Evolutionary conservation across 1,140 invertebrate species (phyloP).

Genomic region (Hylyphantes graminicola): DNA sequence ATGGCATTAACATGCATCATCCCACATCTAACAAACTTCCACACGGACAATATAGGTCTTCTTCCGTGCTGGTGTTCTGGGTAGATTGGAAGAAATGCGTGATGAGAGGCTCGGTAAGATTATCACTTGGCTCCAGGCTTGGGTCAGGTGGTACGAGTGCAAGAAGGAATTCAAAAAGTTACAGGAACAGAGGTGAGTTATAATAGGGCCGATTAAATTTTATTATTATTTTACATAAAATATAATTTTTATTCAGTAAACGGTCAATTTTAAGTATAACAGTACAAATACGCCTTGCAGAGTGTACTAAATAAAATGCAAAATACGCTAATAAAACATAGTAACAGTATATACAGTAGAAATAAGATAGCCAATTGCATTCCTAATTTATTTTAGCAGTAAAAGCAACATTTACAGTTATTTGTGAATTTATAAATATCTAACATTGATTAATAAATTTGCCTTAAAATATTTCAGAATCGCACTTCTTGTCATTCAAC

Average conservation of each 20-base stretch:
- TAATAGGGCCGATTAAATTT: no score
- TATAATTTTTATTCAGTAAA: no score
- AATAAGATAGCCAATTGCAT: neutral
- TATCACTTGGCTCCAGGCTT: constrained; percentile 98
- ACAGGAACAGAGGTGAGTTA: constrained; percentile 85
- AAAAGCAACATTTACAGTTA: neutral
- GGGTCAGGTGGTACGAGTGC: constrained; percentile 87
- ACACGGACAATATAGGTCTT: constrained; percentile 82
- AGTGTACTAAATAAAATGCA: no score
- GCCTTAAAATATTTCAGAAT: constrained; percentile 68
- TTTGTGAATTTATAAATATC: neutral
- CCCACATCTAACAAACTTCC: neutral
- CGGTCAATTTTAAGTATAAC: no score
- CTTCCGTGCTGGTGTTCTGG: constrained; percentile 99
- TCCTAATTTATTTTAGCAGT: neutral
- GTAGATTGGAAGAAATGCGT: constrained; percentile 99
- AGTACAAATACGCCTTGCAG: no score
- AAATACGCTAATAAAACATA: no score
- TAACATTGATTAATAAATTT: neutral
- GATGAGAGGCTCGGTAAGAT: constrained; percentile 98
- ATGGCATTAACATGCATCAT: no score
- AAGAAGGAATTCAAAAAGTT: constrained; percentile 96
- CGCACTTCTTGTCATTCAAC: constrained; percentile 96
- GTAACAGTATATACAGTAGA: no score
- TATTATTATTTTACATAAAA: no score